Evolutionary conservation across 2,797 vertebrate species (phyloP).

Genomic region (Pelobates cultripes): DNA sequence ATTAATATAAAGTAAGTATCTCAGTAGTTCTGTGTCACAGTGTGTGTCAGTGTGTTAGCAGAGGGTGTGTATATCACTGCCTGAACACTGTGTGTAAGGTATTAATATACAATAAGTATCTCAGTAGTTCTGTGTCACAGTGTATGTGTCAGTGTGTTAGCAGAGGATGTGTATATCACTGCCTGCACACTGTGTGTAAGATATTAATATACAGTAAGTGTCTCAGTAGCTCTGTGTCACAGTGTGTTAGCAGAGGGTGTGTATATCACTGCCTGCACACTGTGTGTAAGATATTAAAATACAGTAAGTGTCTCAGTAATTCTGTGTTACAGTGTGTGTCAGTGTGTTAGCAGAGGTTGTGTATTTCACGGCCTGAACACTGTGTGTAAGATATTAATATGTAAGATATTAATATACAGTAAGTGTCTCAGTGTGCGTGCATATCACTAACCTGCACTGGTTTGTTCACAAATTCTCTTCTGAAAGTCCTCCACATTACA

Average conservation of each 20-base stretch:
- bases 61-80: too few relatives aligned
- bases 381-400: too few relatives aligned
- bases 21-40: too few relatives aligned
- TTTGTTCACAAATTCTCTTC: background rate
- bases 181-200: too few relatives aligned
- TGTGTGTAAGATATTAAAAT: background rate
- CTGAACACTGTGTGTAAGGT: too few relatives aligned
- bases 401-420: background rate
- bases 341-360: too few relatives aligned
- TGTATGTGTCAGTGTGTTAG: background rate
- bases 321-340: background rate
- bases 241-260: too few relatives aligned
- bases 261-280: background rate
- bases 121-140: background rate
- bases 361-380: background rate
- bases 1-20: background rate
- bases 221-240: background rate
- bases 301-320: too few relatives aligned
- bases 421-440: background rate
- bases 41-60: too few relatives aligned
- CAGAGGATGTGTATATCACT: background rate
- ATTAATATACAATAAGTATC: too few relatives aligned
- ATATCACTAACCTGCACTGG: background rate
- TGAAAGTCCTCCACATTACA: background rate
- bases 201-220: background rate